Conservation (phyloP, 2,888 invertebrate genomes). For the Agonopterix alstromeriana region DNA sequence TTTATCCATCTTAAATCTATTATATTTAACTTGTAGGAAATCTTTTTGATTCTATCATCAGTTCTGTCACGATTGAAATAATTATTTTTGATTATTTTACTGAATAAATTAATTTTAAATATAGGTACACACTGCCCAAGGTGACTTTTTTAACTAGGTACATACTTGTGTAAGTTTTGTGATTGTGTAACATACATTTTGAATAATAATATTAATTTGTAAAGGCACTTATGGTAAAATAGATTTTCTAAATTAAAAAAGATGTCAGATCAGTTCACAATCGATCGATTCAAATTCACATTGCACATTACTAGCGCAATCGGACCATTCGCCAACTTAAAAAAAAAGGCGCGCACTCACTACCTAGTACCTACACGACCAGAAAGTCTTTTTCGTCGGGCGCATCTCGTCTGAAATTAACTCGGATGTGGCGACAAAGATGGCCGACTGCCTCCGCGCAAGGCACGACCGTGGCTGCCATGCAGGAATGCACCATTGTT, state of each 20-base stretch:
- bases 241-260: not conserved
- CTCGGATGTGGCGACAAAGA: conserved; percentile 76
- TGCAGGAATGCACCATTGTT: conserved; percentile 73
- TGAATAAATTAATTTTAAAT: too few relatives aligned
- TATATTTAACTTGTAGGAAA: too few relatives aligned
- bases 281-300: not conserved
- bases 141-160: too few relatives aligned
- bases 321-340: conserved; percentile 6
- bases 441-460: conserved; percentile 78
- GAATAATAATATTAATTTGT: too few relatives aligned
- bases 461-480: conserved; percentile 80
- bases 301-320: not conserved
- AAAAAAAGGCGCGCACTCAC: not conserved
- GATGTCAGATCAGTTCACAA: not conserved
- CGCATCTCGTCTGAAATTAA: conserved; percentile 75
- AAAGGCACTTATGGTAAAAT: not conserved
- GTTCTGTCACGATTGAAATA: too few relatives aligned
- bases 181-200: too few relatives aligned
- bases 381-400: conserved; percentile 61
- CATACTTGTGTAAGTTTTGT: too few relatives aligned
- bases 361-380: conserved; percentile 41
- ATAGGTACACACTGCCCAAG: too few relatives aligned
- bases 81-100: too few relatives aligned
- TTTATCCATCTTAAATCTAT: too few relatives aligned
- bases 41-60: too few relatives aligned